Evolutionary conservation across 2,113 vertebrate species (phyloP), one percentile per base, ranked within the genome.

Genomic region (Myiagra hebetior): DNA sequence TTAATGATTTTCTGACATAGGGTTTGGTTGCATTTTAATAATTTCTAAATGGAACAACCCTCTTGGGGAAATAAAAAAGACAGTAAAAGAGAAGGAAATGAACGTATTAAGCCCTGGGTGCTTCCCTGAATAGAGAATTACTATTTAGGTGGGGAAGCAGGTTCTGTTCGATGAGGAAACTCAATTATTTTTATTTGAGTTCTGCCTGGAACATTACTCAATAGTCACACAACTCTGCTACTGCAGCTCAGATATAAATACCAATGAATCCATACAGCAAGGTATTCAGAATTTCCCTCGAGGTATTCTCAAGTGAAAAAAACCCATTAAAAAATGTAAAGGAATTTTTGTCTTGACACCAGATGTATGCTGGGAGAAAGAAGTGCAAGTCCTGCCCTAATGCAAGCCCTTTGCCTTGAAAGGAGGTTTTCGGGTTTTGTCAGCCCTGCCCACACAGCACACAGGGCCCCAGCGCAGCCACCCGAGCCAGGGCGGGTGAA

Each of bases 131-230:
- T 64, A 68, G 28, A 31, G 15, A 94, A 81, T 63, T 87, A 46
- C 50, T 81, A 4, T 63, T 55, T 75, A 22, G 8, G 22, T 60
- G 41, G 31, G 31, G 44, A 78, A 63, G 31, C 39, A 67, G 55
- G 50, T 84, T 93, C 37, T 55, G 42, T 77, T 93, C 0, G 0
- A 63, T 59, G 50, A 84, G 24, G 63, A 93, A 93, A 62, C 26
- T 50, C 27, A 85, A 16, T 85, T 93, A 15, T 85, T 96, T 82
- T 88, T 35, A 46, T 74, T 77, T 95, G 79, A 86, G 37, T 42
- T 95, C 64, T 95, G 35, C 76, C 68, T 84, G 86, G 50, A 95
- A 86, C 30, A 64, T 75, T 52, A 65, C 89, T 93, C 70, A 83
- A 24, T 88, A 91, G 84, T 84, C 72, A 91, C 76, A 81, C 21